Evolutionary conservation across 92 coral and sea anemone genomes (phyloP).

Genomic region (Porites rus): DNA sequence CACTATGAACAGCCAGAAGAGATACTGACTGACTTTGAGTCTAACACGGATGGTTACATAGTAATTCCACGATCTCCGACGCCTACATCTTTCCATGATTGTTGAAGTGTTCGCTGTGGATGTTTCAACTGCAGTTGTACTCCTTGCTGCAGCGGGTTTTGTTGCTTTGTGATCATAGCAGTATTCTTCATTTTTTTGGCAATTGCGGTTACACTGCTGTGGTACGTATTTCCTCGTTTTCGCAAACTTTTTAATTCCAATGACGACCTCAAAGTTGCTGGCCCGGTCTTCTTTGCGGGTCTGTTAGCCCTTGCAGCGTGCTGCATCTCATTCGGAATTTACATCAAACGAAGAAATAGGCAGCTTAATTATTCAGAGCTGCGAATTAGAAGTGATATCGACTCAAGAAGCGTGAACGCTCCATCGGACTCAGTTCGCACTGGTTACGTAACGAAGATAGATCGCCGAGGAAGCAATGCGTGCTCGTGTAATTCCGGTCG

Average conservation of each 20-base stretch:
- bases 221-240: conserved; percentile 15
- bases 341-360: background rate
- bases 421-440: conserved; percentile 1
- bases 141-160: conserved; percentile 9
- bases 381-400: background rate
- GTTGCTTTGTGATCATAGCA: conserved; percentile 19
- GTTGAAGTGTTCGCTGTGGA: conserved; percentile 1
- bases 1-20: conserved; percentile 31
- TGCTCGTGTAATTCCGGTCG: too few species aligned
- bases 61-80: conserved; percentile 4
- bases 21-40: conserved; percentile 8
- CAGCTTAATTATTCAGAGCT: background rate
- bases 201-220: background rate
- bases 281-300: conserved; percentile 40
- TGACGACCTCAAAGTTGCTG: conserved; percentile 34
- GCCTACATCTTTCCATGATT: background rate
- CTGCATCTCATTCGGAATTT: conserved; percentile 13
- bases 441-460: background rate
- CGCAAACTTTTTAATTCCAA: too few species aligned
- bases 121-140: conserved; percentile 3
- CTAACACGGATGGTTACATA: background rate
- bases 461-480: background rate
- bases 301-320: conserved; percentile 8
- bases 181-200: background rate
- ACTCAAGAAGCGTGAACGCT: background rate